Percentiles rank a stretch among this genome's conserved stretches.
These are phyloP conservation scores for Temnothorax nylanderi DNA, from an alignment of 1,140 invertebrate species.

Conservation along the genomic window DNA sequence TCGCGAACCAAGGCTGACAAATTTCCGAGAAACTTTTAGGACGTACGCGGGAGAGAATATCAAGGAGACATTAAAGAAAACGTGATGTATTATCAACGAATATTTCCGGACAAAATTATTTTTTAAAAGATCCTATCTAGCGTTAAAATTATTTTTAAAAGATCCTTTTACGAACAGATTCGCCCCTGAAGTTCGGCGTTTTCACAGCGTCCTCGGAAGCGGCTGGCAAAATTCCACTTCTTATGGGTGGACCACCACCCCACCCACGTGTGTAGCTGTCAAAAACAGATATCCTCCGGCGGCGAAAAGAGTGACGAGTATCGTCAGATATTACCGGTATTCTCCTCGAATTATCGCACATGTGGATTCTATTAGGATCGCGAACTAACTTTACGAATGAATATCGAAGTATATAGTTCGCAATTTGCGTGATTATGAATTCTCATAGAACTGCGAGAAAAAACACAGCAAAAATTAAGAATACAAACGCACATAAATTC, in stretches of 20 bases:
- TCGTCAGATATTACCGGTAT: constrained; percentile 43
- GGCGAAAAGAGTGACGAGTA: constrained; percentile 46
- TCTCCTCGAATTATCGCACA: constrained; percentile 32
- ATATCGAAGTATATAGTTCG: background rate
- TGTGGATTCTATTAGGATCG: constrained; percentile 37
- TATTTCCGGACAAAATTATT: background rate
- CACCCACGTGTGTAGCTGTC: constrained; percentile 19
- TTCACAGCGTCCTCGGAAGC: constrained; percentile 27
- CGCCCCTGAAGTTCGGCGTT: constrained; percentile 26
- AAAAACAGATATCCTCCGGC: constrained; percentile 59
- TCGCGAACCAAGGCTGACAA: background rate
- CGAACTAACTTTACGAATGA: background rate
- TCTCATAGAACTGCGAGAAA: background rate
- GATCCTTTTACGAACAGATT: background rate
- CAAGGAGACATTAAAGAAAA: background rate
- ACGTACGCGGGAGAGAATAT: too few species aligned
- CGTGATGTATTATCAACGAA: background rate
- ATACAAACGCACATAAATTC: background rate
- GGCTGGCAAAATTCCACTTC: constrained; percentile 70
- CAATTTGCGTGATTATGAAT: constrained; percentile 12
- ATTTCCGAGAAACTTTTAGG: background rate
- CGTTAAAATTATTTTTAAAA: background rate
- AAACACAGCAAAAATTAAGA: background rate
- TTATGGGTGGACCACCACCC: constrained; percentile 27
- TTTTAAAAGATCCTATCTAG: background rate